Evolutionary conservation across 2,888 invertebrate species (phyloP), one percentile per base, ranked within the genome.

Genomic region (Dicycla oo): DNA sequence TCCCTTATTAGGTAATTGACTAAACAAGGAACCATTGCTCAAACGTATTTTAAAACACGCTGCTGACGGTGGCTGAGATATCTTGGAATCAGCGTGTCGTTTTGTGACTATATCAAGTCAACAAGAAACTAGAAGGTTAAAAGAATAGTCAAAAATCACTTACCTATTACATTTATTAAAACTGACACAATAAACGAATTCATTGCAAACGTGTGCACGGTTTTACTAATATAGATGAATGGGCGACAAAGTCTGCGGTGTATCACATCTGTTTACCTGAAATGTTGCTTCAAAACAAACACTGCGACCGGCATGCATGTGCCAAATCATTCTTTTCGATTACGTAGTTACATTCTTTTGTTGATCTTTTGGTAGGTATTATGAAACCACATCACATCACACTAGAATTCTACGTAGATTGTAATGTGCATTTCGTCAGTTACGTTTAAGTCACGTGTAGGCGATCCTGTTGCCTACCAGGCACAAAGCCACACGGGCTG

Each of bases 261-360:
- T 40, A 13, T 34, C 13, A 34, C 3, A 15, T 43, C 34, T 58
- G 73, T 73, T 73, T 51, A 70, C 47, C 30, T 34, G 40, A 40
- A 47, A 43, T 1, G 23, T 23, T 40, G 40, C 40, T 49, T 43
- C 49, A 49, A 57, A 43, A 71, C 47, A 70, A 70, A 72, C 72
- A 70, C 8, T 1, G 5, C 40, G 13, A 69, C n/a, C 26, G 67
- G 40, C 10, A 51, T 18, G 10, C 67, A 51, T 38, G 15, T 49
- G 13, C 5, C 18, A 47, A 26, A 63, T 30, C 7, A 26, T 51
- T 51, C 3, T 51, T 51, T 40, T 30, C 8, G 18, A 15, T 18
- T 43, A 13, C 11, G 8, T 38, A 2, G n/a, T 40, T 30, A 51
- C n/a, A n/a, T 67, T 67, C 67, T 5, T 63, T 18, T 30, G 43